Evolutionary conservation across 2,888 invertebrate species (phyloP).

Genomic region (Sinhomidia bicolor): DNA sequence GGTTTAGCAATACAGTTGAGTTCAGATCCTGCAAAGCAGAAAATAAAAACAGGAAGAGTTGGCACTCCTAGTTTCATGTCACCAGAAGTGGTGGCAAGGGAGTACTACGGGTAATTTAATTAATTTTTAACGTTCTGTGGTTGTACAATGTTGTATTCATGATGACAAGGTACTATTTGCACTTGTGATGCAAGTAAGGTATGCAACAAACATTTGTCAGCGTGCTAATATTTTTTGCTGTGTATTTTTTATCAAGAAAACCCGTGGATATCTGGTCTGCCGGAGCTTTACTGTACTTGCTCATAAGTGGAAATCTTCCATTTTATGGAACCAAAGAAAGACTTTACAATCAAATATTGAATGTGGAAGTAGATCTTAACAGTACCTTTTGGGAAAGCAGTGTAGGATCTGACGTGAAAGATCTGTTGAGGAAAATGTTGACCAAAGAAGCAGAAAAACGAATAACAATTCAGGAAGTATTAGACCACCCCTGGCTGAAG

Average conservation of each 20-base stretch:
- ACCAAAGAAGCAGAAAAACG: slow-evolving; percentile 95
- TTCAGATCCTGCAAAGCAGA: slow-evolving; percentile 77
- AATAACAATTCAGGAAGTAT: slow-evolving; percentile 96
- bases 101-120: slow-evolving; percentile 87
- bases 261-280: slow-evolving; percentile 99
- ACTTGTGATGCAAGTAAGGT: too few species aligned
- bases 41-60: slow-evolving; percentile 81
- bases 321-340: slow-evolving; percentile 97
- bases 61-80: slow-evolving; percentile 92
- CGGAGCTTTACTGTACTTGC: slow-evolving; percentile 89
- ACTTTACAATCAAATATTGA: slow-evolving; percentile 87
- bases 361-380: slow-evolving; percentile 87
- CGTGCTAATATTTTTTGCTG: background rate
- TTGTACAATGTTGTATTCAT: background rate
- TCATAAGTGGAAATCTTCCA: slow-evolving; percentile 92
- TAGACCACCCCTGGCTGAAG: slow-evolving; percentile 98
- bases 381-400: slow-evolving; percentile 92
- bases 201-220: background rate
- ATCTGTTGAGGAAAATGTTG: slow-evolving; percentile 96
- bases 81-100: slow-evolving; percentile 96
- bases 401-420: slow-evolving; percentile 97
- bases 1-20: slow-evolving; percentile 95
- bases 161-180: background rate
- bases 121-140: slow-evolving; percentile 63
- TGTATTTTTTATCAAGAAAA: slow-evolving; percentile 83